These are phyloP conservation scores for Brachynemurus nebulosus DNA, from an alignment of 2,888 invertebrate genomes.

Conservation along the genomic window DNA sequence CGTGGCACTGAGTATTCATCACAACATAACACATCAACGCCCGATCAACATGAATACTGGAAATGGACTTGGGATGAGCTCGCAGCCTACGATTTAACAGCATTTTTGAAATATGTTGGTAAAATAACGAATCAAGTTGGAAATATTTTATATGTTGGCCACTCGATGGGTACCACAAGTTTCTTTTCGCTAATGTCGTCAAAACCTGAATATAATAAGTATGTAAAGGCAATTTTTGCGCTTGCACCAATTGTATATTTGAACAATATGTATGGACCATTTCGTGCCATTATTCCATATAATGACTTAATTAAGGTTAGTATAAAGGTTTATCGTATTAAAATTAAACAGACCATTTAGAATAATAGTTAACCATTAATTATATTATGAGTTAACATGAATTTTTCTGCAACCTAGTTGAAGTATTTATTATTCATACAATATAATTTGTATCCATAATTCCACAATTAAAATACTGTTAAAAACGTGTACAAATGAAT, in stretches of 20 bases:
- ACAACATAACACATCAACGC: slow-evolving; percentile 41
- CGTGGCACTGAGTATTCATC: slow-evolving; percentile 67
- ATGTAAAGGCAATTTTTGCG: slow-evolving; percentile 50
- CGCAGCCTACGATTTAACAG: slow-evolving; percentile 60
- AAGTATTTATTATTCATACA: too few species aligned
- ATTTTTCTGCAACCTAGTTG: too few species aligned
- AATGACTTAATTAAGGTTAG: too few species aligned
- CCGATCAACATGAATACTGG: slow-evolving; percentile 53
- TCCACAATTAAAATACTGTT: too few species aligned
- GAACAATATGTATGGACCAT: not conserved
- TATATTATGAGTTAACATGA: too few species aligned
- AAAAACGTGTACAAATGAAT: too few species aligned
- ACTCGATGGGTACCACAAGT: slow-evolving; percentile 80
- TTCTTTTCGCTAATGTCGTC: slow-evolving; percentile 57
- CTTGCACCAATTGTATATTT: slow-evolving; percentile 55
- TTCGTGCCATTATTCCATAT: too few species aligned
- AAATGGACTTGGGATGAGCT: slow-evolving; percentile 79
- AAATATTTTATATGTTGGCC: slow-evolving; percentile 67
- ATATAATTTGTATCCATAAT: too few species aligned
- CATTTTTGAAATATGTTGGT: slow-evolving; percentile 52
- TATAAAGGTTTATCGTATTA: too few species aligned
- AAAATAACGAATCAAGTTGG: slow-evolving; percentile 36
- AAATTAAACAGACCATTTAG: too few species aligned
- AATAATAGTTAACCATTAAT: too few species aligned
- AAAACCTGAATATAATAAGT: slow-evolving; percentile 45